These are phyloP conservation scores for Marisa cornuarietis DNA, from an alignment of 1,140 invertebrate genomes.

Conservation along the genomic window DNA sequence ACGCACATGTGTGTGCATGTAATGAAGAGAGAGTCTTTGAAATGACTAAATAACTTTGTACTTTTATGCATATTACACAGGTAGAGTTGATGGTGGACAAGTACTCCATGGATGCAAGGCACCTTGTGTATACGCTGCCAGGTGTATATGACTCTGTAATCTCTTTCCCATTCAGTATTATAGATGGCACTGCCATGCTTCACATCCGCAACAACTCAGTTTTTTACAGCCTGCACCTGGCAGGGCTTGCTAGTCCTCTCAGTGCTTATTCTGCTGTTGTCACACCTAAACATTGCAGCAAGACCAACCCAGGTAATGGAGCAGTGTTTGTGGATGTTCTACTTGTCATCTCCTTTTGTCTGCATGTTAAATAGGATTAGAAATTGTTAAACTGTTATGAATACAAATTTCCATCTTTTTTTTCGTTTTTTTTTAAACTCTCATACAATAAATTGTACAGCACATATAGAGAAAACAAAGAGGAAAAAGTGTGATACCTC, in stretches of 20 bases:
- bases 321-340: not conserved
- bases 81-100: conserved; percentile 74
- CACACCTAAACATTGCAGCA: conserved; percentile 35
- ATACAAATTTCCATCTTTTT: too few species aligned
- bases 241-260: conserved; percentile 42
- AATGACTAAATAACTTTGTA: not conserved
- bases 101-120: conserved; percentile 71
- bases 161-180: conserved; percentile 54
- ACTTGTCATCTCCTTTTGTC: not conserved
- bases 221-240: conserved; percentile 51
- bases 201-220: conserved; percentile 44
- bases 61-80: conserved; percentile 61
- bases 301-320: conserved; percentile 31
- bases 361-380: too few species aligned
- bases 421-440: too few species aligned
- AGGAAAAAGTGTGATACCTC: too few species aligned
- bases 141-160: conserved; percentile 57
- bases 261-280: conserved; percentile 49
- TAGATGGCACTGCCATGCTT: conserved; percentile 47
- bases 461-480: too few species aligned
- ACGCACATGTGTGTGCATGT: too few species aligned
- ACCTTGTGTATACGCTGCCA: conserved; percentile 69
- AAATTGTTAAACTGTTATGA: too few species aligned
- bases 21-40: not conserved
- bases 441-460: too few species aligned